phyloP scores from a whole-genome alignment of 2,888 invertebrate species.

The Campoplex capitator region DNA sequence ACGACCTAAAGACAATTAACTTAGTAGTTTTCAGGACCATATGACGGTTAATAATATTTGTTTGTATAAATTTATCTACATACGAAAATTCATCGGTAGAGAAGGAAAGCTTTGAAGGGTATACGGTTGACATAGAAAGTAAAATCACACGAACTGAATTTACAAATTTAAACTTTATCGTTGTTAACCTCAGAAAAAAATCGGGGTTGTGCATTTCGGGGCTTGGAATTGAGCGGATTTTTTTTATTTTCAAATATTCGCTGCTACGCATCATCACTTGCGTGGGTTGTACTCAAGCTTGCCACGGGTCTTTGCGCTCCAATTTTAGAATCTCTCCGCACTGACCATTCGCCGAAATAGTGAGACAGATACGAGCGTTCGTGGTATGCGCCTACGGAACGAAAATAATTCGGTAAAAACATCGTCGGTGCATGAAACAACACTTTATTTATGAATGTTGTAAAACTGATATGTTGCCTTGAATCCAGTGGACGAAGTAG shows the following conservation, averaged over 20 bases:
- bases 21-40: too few species aligned
- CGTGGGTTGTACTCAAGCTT: conserved; percentile 51
- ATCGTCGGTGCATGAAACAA: conserved; percentile 22
- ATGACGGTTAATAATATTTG: too few species aligned
- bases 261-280: conserved; percentile 4
- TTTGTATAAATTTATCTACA: too few species aligned
- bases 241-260: conserved; percentile 1
- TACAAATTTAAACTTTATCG: background rate
- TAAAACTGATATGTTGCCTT: conserved; percentile 4
- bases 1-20: too few species aligned
- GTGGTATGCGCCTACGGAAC: conserved; percentile 34
- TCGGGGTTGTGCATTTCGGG: background rate
- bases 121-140: background rate
- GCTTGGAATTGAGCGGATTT: background rate
- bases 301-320: conserved; percentile 35
- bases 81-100: too few species aligned
- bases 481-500: conserved; percentile 28
- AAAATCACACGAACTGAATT: background rate
- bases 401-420: conserved; percentile 47
- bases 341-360: conserved; percentile 56
- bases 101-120: too few species aligned
- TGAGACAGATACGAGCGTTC: conserved; percentile 43
- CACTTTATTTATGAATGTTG: conserved; percentile 38
- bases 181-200: background rate
- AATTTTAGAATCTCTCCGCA: conserved; percentile 65